Percentiles rank a stretch among this genome's conserved stretches.
Evolutionary conservation across 2,797 vertebrate genomes (phyloP).

Genomic region (Muraenolepis orangiensis): DNA sequence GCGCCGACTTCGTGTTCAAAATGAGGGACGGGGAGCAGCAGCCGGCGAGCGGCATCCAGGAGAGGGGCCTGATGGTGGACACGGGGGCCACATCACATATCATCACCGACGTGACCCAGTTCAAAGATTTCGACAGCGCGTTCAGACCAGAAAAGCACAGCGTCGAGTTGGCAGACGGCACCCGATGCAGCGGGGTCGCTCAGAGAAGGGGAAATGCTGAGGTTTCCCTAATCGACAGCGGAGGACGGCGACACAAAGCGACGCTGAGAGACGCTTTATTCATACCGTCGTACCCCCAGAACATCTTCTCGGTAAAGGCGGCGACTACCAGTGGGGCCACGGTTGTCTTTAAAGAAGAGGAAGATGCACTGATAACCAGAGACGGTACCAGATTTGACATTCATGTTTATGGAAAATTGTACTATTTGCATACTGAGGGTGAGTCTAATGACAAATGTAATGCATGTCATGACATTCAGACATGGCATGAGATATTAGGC

Average conservation of each 20-base stretch:
- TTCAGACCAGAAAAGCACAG: conserved; percentile 12
- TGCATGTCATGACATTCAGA: conserved; percentile 16
- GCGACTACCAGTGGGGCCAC: conserved; percentile 15
- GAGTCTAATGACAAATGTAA: conserved; percentile 22
- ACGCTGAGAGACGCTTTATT: conserved; percentile 7
- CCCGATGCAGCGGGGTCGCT: conserved; percentile 16
- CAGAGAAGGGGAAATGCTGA: conserved; percentile 13
- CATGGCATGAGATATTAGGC: conserved; percentile 22
- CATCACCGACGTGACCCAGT: conserved; percentile 13
- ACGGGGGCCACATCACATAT: conserved; percentile 29
- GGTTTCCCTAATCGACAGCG: conserved; percentile 11
- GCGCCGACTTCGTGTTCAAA: too few species aligned
- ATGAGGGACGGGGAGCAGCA: not conserved
- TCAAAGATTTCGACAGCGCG: conserved; percentile 15
- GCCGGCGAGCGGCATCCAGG: not conserved
- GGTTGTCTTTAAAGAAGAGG: conserved; percentile 10
- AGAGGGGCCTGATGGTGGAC: conserved; percentile 24
- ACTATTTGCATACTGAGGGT: too few species aligned
- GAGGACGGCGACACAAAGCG: conserved; percentile 3
- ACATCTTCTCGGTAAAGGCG: conserved; percentile 31
- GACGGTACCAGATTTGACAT: conserved; percentile 23
- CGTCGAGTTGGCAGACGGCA: conserved; percentile 18
- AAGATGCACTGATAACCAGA: conserved; percentile 14
- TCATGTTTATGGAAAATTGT: too few species aligned
- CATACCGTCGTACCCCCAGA: conserved; percentile 18